These are phyloP conservation scores for Polypedilum vanderplanki DNA, from an alignment of 1,140 invertebrate species.

Conservation along the genomic window DNA sequence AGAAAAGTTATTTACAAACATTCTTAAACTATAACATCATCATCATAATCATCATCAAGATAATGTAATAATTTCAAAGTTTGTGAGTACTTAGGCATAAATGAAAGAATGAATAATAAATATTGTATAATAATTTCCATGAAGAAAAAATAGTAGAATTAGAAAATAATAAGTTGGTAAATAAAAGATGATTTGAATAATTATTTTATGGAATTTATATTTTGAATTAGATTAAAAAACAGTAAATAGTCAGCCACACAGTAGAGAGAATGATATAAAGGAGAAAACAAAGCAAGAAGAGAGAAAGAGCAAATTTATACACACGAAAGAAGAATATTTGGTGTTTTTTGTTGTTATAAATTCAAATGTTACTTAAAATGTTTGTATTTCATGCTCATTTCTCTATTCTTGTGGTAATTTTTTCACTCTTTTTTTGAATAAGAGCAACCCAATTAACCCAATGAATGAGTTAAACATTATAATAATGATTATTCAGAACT, in stretches of 20 bases:
- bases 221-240: slow-evolving; percentile 14
- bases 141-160: neutral
- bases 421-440: neutral
- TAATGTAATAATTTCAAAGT: too few species aligned
- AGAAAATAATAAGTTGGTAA: slow-evolving; percentile 12
- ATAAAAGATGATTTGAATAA: slow-evolving; percentile 20
- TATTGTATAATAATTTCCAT: too few species aligned
- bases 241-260: neutral
- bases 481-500: neutral
- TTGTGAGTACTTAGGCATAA: too few species aligned
- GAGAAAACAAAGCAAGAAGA: too few species aligned
- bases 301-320: too few species aligned
- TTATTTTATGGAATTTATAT: neutral
- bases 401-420: slow-evolving; percentile 4
- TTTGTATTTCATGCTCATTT: neutral
- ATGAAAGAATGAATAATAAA: too few species aligned
- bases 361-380: slow-evolving; percentile 19
- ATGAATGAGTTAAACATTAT: slow-evolving; percentile 4
- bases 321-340: too few species aligned
- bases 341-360: neutral
- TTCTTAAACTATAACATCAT: too few species aligned
- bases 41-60: too few species aligned
- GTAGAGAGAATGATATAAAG: too few species aligned
- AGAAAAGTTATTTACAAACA: neutral
- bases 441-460: neutral